Evolutionary conservation across 2,113 vertebrate species (phyloP).

Genomic region (Neoarius graeffei): DNA sequence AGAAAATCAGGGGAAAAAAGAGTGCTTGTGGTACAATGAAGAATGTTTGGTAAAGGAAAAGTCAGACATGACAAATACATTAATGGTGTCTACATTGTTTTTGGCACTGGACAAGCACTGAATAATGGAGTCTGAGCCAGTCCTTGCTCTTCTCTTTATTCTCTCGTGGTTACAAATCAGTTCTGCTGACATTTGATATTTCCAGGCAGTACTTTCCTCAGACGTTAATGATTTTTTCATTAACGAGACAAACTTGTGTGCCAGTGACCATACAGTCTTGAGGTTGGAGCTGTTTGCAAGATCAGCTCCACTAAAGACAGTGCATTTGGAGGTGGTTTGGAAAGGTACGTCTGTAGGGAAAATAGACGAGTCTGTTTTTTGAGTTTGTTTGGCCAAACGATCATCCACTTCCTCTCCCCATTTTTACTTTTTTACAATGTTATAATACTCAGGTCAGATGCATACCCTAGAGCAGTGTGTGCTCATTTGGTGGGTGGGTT

Average conservation of each 20-base stretch:
- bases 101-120: not conserved
- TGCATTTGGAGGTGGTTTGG: not conserved
- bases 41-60: not conserved
- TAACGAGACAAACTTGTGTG: slow-evolving; percentile 2
- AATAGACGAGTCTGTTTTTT: not conserved
- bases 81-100: not conserved
- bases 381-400: not conserved
- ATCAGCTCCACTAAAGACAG: slow-evolving; percentile 15
- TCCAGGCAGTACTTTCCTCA: slow-evolving; percentile 6
- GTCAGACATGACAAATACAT: slow-evolving; percentile 5
- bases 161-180: not conserved
- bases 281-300: slow-evolving; percentile 25
- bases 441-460: not conserved
- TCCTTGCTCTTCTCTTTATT: not conserved
- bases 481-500: not conserved
- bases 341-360: not conserved
- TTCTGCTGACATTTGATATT: not conserved
- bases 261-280: not conserved
- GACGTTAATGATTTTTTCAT: not conserved
- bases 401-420: not conserved
- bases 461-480: not conserved
- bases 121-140: not conserved
- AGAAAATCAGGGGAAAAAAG: not conserved
- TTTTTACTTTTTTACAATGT: not conserved
- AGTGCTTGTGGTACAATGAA: not conserved